These are phyloP conservation scores for Larimichthys crocea DNA, from an alignment of 2,113 vertebrate species.

Conservation along the genomic window DNA sequence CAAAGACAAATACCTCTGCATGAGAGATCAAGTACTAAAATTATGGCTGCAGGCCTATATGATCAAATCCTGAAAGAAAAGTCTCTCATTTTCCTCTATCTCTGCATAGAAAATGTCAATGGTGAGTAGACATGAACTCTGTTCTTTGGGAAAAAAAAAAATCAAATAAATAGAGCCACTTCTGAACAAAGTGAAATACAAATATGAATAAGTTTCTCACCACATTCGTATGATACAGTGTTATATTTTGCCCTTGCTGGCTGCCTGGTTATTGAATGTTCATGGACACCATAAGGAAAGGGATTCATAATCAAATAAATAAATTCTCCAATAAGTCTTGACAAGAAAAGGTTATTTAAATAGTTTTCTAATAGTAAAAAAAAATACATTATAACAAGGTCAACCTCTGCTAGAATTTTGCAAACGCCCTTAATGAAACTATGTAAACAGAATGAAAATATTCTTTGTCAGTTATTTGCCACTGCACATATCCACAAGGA, in stretches of 20 bases:
- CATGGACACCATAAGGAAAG: neutral
- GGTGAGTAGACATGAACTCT: neutral
- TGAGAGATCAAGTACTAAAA: constrained; percentile 17
- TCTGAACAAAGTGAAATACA: neutral
- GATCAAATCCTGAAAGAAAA: constrained; percentile 22
- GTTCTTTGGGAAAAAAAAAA: neutral
- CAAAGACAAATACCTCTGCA: constrained; percentile 22
- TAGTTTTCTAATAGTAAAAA: neutral
- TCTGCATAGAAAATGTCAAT: neutral
- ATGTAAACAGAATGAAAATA: neutral
- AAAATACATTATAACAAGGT: neutral
- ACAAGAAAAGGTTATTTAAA: neutral
- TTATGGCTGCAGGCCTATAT: constrained; percentile 7
- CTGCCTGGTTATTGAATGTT: neutral
- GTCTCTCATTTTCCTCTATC: constrained; percentile 1
- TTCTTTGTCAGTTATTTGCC: neutral
- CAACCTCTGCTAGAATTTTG: neutral
- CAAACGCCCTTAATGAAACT: neutral
- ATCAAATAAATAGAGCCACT: neutral
- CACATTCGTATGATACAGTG: neutral
- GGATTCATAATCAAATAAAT: neutral
- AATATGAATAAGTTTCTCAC: neutral
- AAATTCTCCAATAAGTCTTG: too few species aligned
- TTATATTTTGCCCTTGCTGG: neutral
- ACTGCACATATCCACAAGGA: neutral